Evolutionary conservation across 2,797 vertebrate species (phyloP), one percentile per base, ranked within the genome.

Genomic region (Iguana delicatissima): DNA sequence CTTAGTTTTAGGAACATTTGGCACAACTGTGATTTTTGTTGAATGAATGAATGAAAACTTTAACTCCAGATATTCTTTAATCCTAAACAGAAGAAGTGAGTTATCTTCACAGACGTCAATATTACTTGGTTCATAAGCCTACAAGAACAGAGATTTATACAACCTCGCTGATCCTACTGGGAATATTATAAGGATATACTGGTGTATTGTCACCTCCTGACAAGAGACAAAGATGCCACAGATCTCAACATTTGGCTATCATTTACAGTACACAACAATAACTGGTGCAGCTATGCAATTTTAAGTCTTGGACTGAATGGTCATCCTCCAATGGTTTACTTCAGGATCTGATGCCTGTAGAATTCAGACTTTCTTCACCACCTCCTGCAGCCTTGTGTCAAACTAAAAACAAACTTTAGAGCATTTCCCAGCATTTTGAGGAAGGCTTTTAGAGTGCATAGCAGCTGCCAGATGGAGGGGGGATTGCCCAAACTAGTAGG

Each of bases 161-260:
- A 91, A 96, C 76, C 52, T 80, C 50, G 76, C 16, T 88, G 91
- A 95, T 93, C 64, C 89, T 93, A 64, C 80, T 93, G 88, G 89
- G 92, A 92, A 52, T 67, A 87, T 85, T 59, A 86, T 1, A 91
- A 88, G 76, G 94, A 96, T 83, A 89, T 93, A 92, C 32, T 3
- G 93, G 89, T 1, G 0, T 82, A 57, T 3, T 89, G 50, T 72
- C 85, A 76, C n/a, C 73, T 80, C 93, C 87, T 52, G 57, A 92
- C 0, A 0, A 90, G 89, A n/a, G 32, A 79, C 46, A 93, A 62
- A 96, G 95, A 35, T 85, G 80, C 79, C 35, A 89, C 72, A 42
- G 80, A 62, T 22, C 69, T 89, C 52, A 91, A 94, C 91, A 87
- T 72, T 79, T 87, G 92, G 85, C 59, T 62, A 22, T 62, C 18